Percentiles rank a stretch among this genome's conserved stretches.
phyloP scores from a whole-genome alignment of 2,113 vertebrate species.

The Gnathonemus longibarbis region DNA sequence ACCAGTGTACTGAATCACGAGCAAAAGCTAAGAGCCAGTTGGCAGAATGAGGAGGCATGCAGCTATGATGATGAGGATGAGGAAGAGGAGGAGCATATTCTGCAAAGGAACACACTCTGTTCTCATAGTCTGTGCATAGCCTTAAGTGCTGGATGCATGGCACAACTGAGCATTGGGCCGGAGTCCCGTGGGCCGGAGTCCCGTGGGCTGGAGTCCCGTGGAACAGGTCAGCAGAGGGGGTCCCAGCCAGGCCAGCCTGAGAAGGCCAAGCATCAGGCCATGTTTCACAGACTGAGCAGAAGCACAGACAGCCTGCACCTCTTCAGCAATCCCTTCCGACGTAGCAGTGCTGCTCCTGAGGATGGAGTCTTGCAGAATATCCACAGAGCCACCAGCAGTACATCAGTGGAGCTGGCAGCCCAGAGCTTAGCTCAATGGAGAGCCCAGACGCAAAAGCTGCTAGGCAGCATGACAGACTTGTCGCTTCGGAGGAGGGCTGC shows the following conservation, averaged over 20 bases:
- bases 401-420: conserved; percentile 55
- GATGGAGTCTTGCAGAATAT: conserved; percentile 47
- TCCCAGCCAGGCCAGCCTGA: conserved; percentile 40
- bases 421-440: conserved; percentile 50
- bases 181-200: conserved; percentile 11
- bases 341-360: conserved; percentile 66
- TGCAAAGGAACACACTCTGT: conserved; percentile 72
- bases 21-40: not conserved
- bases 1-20: conserved; percentile 16
- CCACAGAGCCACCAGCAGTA: conserved; percentile 59
- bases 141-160: conserved; percentile 81
- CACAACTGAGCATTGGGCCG: conserved; percentile 61
- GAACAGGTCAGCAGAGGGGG: conserved; percentile 22
- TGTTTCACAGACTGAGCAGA: conserved; percentile 71
- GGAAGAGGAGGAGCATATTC: conserved; percentile 57
- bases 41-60: conserved; percentile 34
- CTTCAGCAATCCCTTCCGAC: conserved; percentile 74
- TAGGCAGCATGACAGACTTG: conserved; percentile 73
- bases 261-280: conserved; percentile 50
- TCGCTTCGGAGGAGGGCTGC: conserved; percentile 55
- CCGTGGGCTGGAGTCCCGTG: no score
- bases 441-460: conserved; percentile 70
- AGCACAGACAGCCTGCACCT: conserved; percentile 79
- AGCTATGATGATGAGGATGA: conserved; percentile 55
- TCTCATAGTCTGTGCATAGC: conserved; percentile 84